phyloP scores from a whole-genome alignment of 2,113 vertebrate species.

The Pteruthius melanotis region DNA sequence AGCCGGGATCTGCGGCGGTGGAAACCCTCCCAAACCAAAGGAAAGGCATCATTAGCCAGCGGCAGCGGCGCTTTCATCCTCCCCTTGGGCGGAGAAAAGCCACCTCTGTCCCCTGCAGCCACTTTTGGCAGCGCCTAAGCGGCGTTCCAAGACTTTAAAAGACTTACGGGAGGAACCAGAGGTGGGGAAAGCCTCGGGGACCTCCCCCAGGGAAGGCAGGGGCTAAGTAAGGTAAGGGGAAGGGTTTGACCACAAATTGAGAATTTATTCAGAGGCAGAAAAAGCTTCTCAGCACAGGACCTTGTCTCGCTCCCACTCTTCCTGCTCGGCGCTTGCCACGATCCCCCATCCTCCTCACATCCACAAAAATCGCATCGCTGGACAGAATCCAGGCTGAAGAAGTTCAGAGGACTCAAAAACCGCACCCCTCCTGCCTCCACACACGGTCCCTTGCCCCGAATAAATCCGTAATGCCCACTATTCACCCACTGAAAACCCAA shows the following conservation, averaged over 20 bases:
- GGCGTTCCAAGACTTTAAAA: neutral
- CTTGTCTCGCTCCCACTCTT: neutral
- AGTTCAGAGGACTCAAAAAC: neutral
- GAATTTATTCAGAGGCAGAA: neutral
- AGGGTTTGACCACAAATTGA: neutral
- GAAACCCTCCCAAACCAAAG: neutral
- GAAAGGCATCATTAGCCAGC: neutral
- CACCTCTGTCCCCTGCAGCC: slow-evolving; percentile 5
- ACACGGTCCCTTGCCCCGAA: fast-evolving
- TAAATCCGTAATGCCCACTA: neutral
- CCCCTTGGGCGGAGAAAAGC: neutral
- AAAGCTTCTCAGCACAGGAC: neutral
- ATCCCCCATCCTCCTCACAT: neutral
- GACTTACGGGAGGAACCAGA: fast-evolving
- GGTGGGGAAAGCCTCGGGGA: neutral
- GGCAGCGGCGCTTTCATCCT: neutral
- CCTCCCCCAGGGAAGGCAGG: neutral
- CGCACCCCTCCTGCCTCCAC: neutral
- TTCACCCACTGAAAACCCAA: fast-evolving
- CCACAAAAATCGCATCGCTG: neutral
- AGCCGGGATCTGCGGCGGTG: neutral
- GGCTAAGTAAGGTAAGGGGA: neutral
- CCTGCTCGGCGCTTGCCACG: fast-evolving
- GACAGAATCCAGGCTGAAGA: neutral
- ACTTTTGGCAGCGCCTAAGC: neutral